Conservation (phyloP, 2,888 invertebrate genomes). For the Sarcophaga caerulescens region DNA sequence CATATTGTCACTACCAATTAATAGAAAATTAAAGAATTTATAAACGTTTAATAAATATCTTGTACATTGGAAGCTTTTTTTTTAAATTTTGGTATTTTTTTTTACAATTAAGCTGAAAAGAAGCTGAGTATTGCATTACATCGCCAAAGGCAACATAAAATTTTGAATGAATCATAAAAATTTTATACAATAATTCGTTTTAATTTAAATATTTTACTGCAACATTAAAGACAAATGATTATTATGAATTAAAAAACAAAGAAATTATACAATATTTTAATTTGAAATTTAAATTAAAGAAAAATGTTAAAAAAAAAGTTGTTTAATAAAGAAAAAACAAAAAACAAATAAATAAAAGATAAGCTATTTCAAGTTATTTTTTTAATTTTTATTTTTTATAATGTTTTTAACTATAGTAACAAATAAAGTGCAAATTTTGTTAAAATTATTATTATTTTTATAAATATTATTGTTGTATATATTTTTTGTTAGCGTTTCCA, state of each 20-base stretch:
- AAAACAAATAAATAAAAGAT: slow-evolving; percentile 10
- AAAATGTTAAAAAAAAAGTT: slow-evolving; percentile 8
- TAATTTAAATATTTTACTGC: slow-evolving; percentile 52
- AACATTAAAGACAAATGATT: slow-evolving; percentile 51
- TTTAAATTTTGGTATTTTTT: too few relatives aligned
- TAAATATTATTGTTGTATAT: background rate
- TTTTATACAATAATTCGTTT: too few relatives aligned
- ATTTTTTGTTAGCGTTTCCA: slow-evolving; percentile 31
- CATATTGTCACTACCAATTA: too few relatives aligned
- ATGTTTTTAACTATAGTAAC: slow-evolving; percentile 58
- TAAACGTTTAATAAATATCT: too few relatives aligned
- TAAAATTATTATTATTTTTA: slow-evolving; percentile 29
- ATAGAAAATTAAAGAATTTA: too few relatives aligned
- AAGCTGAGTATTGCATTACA: too few relatives aligned
- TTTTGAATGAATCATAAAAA: too few relatives aligned
- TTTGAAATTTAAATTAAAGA: slow-evolving; percentile 27
- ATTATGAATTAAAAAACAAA: slow-evolving; percentile 22
- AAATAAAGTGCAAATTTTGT: slow-evolving; percentile 65
- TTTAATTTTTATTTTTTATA: slow-evolving; percentile 23
- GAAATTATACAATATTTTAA: background rate
- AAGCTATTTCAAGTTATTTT: slow-evolving; percentile 30
- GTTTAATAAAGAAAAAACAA: background rate
- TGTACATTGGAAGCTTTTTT: too few relatives aligned
- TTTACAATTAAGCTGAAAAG: too few relatives aligned
- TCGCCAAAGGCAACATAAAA: too few relatives aligned